Percentiles rank a stretch among this genome's conserved stretches.
Evolutionary conservation across 2,113 vertebrate genomes (phyloP).

Genomic region (Semnornis frantzii): DNA sequence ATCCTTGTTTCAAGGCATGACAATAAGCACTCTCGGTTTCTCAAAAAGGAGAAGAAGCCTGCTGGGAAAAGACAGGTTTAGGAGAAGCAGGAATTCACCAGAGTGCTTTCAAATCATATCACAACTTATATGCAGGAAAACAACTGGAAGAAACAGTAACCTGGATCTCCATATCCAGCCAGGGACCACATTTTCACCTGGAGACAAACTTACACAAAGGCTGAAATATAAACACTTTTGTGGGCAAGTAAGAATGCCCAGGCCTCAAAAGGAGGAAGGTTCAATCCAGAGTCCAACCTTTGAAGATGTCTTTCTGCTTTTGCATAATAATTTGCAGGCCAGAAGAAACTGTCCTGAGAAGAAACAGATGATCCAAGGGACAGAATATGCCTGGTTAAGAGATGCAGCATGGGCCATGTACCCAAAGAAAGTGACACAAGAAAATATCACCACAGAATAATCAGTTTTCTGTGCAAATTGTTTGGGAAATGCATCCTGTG

Average conservation of each 20-base stretch:
- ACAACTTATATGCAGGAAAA: neutral
- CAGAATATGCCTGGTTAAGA: neutral
- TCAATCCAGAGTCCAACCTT: neutral
- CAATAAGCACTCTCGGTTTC: neutral
- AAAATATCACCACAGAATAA: neutral
- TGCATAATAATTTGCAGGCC: neutral
- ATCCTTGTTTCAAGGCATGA: neutral
- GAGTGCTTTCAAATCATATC: neutral
- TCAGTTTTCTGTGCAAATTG: neutral
- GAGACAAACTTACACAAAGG: neutral
- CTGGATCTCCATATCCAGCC: neutral
- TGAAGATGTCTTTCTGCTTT: neutral
- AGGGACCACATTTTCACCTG: neutral
- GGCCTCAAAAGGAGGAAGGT: neutral
- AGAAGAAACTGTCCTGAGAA: neutral
- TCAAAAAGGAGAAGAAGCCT: neutral
- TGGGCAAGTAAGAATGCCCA: neutral
- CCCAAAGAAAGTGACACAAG: neutral
- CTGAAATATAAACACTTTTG: neutral
- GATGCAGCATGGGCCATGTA: rapidly evolving
- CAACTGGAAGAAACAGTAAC: neutral
- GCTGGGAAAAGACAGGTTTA: neutral
- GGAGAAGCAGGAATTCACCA: neutral
- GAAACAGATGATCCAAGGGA: neutral
- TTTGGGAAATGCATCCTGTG: neutral